Percentiles rank a stretch among this genome's conserved stretches.
These are phyloP conservation scores for Acanthurus tractus DNA, from an alignment of 2,797 vertebrate species.

Conservation along the genomic window DNA sequence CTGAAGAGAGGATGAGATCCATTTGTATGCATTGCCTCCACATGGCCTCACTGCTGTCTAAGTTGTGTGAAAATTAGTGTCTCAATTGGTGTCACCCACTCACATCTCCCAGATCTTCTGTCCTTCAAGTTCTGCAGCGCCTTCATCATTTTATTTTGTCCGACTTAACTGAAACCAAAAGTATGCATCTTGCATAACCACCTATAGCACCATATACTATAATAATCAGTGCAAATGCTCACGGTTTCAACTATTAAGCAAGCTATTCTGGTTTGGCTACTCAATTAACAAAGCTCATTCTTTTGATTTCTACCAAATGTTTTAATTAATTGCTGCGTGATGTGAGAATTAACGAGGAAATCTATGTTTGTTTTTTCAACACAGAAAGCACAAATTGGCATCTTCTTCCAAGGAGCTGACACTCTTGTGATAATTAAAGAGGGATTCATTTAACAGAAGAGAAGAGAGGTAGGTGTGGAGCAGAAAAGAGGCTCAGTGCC, in stretches of 20 bases:
- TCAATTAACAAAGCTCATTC: background rate
- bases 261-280: background rate
- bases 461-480: slow-evolving; percentile 11
- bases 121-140: slow-evolving; percentile 31
- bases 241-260: no score
- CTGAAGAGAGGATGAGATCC: slow-evolving; percentile 48
- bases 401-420: slow-evolving; percentile 39
- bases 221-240: background rate
- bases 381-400: slow-evolving; percentile 30
- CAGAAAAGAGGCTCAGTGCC: slow-evolving; percentile 27
- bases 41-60: slow-evolving; percentile 17
- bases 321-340: slow-evolving; percentile 46
- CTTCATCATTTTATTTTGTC: slow-evolving; percentile 37
- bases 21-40: slow-evolving; percentile 63
- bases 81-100: slow-evolving; percentile 38
- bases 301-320: background rate
- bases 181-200: background rate
- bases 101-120: slow-evolving; percentile 21
- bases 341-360: slow-evolving; percentile 13
- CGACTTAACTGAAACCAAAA: background rate
- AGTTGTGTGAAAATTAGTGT: slow-evolving; percentile 42
- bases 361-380: slow-evolving; percentile 26
- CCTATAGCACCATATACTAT: background rate
- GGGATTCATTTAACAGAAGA: slow-evolving; percentile 24
- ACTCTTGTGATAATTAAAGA: slow-evolving; percentile 41